phyloP scores from a whole-genome alignment of 37 sponge, comb jelly and placozoan genomes.

The Tethya wilhelma region DNA sequence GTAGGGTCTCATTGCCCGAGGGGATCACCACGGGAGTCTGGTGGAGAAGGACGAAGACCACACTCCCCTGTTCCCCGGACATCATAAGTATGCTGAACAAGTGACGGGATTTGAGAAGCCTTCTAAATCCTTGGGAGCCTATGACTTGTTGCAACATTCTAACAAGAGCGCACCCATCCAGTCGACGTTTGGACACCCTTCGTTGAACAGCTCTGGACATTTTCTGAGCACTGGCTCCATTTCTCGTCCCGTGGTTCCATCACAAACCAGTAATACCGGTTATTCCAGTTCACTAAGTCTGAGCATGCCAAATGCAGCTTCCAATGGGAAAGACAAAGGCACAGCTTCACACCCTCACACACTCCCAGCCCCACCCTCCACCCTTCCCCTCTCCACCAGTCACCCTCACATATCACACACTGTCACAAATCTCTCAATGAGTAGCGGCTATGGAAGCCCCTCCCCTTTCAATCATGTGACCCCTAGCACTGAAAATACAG shows the following conservation, averaged over 20 bases:
- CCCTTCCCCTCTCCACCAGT: neutral
- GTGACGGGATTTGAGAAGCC: no score
- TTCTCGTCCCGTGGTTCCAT: neutral
- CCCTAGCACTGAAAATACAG: no score
- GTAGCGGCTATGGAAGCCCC: no score
- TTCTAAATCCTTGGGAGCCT: no score
- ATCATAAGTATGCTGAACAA: no score
- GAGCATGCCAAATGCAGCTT: no score
- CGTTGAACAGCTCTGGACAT: neutral
- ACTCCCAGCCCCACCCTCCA: neutral
- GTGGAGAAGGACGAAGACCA: slow-evolving; percentile 40
- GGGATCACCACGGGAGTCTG: slow-evolving; percentile 5
- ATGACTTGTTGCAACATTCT: no score
- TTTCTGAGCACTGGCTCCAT: neutral
- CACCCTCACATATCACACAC: neutral
- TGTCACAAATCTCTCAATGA: no score
- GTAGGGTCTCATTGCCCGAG: slow-evolving; percentile 34
- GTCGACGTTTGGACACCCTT: no score
- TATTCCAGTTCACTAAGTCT: neutral
- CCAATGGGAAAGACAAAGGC: neutral
- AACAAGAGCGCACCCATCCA: no score
- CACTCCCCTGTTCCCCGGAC: no score
- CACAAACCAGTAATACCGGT: neutral
- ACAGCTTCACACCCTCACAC: neutral
- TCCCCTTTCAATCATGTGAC: no score